Percentiles rank a stretch among this genome's conserved stretches.
These are phyloP conservation scores for Lytechinus pictus DNA, from an alignment of 35 echinoderm and acorn worm genomes.

Conservation along the genomic window DNA sequence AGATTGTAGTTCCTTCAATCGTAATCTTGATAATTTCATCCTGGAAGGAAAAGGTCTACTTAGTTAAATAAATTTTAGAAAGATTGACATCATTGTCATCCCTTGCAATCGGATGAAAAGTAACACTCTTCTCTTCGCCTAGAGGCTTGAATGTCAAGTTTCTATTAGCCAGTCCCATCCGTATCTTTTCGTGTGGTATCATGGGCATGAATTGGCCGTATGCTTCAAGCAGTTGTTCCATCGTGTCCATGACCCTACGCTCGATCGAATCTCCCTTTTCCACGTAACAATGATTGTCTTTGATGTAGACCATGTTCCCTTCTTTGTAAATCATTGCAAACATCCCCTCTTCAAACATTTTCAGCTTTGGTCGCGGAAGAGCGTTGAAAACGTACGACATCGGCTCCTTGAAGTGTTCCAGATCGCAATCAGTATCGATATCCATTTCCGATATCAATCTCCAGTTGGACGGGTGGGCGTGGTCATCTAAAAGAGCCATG, in stretches of 20 bases:
- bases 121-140: background rate
- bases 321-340: background rate
- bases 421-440: background rate
- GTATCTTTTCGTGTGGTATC: background rate
- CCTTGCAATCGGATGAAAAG: background rate
- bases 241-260: background rate
- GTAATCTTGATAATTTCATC: no score
- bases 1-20: no score
- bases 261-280: background rate
- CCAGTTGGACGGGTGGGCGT: background rate
- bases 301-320: background rate
- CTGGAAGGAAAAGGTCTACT: background rate
- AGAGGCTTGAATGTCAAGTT: background rate
- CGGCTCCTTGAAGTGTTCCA: background rate
- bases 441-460: slow-evolving; percentile 3
- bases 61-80: background rate
- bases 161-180: background rate
- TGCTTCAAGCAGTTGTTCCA: background rate
- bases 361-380: slow-evolving; percentile 6
- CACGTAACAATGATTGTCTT: background rate
- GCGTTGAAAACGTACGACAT: slow-evolving; percentile 24
- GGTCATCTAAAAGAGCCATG: background rate
- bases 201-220: background rate
- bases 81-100: background rate
- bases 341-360: background rate